Base-by-base conservation (phyloP, 2,113 vertebrate species). In the Zosterops borbonicus region DNA sequence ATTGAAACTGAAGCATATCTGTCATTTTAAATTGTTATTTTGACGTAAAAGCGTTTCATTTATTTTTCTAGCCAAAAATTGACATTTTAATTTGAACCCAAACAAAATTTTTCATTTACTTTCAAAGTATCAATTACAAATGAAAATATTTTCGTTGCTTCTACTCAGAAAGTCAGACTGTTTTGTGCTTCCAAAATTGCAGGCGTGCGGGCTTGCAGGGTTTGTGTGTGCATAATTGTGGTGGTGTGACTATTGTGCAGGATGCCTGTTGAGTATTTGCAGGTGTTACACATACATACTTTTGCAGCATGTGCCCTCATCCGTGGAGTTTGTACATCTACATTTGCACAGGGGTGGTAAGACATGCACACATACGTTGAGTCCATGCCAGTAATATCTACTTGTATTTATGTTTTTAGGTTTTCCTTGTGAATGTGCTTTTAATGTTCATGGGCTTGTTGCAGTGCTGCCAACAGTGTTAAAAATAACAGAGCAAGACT, bases 21-120 rank as follows among this genome's bases (percentile, higher is more conserved):
- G 87, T 96, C 75, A 93, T 92, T 94, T 97, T 27, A 93, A 96
- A 93, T 92, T 78, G 79, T 78, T 90, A 19, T 96, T 93, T 92
- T 90, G 87, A 70, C 6, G 27, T 70, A 41, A 93, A 93, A 96
- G 55, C 27, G 4, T 91, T 96, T 85, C 12, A 78, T 89, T 91
- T 95, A 27, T 93, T 94, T 96, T 93, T 86, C 73, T 90, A 92
- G 78, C 71, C 56, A 86, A 83, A 94, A 96, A n/a, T 23, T 14
- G 82, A 56, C 90, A 41, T 94, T 96, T 96, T 90, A 88, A 94
- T 94, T 96, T 81, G 68, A 96, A 96, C 20, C 52, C 76, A 90
- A 94, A 46, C 75, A 90, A 86, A 90, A 83, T 88, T 92, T 95
- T 94, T 97, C 95, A 94, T 95, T 96, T 95, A 52, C 63, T 93